Evolutionary conservation across 2,797 vertebrate genomes (phyloP).

Genomic region (Babyrousa celebensis): DNA sequence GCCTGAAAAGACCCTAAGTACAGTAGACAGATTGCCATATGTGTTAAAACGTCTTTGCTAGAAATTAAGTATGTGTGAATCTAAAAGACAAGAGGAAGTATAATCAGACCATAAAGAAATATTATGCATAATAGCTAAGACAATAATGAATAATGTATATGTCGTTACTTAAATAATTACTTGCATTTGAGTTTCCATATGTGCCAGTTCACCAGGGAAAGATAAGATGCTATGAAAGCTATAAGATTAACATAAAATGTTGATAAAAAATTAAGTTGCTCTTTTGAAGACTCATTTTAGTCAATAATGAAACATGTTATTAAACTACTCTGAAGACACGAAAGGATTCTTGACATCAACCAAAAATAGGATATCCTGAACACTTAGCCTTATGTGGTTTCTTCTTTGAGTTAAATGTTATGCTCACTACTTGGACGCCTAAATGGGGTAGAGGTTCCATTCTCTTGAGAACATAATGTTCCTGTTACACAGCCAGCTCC

Average conservation of each 20-base stretch:
- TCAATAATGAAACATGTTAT: background rate
- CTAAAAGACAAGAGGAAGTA: background rate
- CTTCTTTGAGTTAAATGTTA: background rate
- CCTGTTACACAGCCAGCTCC: background rate
- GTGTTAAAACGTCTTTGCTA: constrained; percentile 36
- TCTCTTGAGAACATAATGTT: background rate
- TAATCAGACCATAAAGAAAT: background rate
- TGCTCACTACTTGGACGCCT: background rate
- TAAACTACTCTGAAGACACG: background rate
- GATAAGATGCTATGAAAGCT: background rate
- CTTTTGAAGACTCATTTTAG: constrained; percentile 36
- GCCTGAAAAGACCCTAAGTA: background rate
- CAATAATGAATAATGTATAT: background rate
- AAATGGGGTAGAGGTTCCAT: background rate
- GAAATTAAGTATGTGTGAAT: constrained; percentile 44
- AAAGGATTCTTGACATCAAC: background rate
- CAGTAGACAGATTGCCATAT: background rate
- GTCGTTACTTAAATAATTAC: background rate
- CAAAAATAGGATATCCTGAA: background rate
- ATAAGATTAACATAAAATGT: constrained; percentile 24
- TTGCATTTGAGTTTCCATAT: constrained; percentile 36
- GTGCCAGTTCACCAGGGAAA: background rate
- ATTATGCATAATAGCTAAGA: background rate
- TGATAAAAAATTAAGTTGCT: background rate
- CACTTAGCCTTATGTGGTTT: background rate